These are phyloP conservation scores for Tragelaphus imberbis DNA, from an alignment of 2,113 vertebrate genomes.

Conservation along the genomic window DNA sequence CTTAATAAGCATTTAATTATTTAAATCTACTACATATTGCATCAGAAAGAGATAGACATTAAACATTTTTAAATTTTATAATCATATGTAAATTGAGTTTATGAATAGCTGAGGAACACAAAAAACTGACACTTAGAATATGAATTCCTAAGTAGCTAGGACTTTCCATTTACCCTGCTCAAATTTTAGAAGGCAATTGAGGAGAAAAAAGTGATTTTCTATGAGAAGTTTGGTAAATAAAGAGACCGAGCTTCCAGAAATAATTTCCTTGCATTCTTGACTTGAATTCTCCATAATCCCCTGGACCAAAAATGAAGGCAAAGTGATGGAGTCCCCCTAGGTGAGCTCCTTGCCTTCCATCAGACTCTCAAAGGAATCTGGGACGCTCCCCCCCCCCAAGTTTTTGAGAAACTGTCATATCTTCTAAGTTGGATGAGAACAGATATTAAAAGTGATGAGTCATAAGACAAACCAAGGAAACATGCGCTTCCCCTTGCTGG, in stretches of 20 bases:
- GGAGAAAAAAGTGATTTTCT: too few relatives aligned
- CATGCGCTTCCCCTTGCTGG: fast-evolving
- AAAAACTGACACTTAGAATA: neutral
- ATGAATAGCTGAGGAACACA: neutral
- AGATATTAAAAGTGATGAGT: neutral
- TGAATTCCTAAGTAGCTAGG: neutral
- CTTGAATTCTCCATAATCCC: too few relatives aligned
- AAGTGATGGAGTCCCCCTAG: fast-evolving
- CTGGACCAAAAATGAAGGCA: neutral
- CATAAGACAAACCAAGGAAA: neutral
- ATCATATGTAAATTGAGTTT: neutral
- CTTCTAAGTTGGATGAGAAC: neutral
- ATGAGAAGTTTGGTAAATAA: neutral
- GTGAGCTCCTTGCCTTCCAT: neutral
- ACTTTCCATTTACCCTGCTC: neutral
- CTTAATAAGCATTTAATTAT: neutral
- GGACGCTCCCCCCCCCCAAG: fast-evolving
- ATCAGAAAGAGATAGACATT: neutral
- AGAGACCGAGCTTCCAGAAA: neutral
- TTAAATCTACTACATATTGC: neutral
- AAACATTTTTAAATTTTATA: neutral
- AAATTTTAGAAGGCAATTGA: neutral
- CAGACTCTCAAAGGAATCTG: neutral
- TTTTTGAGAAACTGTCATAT: neutral
- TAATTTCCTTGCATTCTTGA: neutral